These are phyloP conservation scores for Xerus rutilus DNA, from an alignment of 2,797 vertebrate species.

Conservation along the genomic window DNA sequence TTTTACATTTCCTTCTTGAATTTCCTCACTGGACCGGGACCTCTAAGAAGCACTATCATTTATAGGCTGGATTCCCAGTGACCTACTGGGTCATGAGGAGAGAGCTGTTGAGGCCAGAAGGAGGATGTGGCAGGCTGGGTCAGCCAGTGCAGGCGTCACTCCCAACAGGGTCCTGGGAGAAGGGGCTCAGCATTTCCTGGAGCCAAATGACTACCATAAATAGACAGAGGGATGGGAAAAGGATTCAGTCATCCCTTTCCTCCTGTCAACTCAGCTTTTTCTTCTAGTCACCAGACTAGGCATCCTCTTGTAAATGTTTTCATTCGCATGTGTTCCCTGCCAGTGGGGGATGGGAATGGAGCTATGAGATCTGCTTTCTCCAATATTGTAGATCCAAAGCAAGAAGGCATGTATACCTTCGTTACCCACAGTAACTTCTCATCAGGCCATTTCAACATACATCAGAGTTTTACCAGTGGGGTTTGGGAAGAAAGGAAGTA, in stretches of 20 bases:
- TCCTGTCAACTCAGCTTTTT: conserved; percentile 58
- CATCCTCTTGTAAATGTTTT: not conserved
- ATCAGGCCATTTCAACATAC: not conserved
- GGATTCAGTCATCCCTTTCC: not conserved
- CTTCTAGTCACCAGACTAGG: conserved; percentile 12
- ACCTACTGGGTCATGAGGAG: not conserved
- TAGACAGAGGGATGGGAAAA: conserved; percentile 78
- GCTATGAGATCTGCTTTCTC: not conserved
- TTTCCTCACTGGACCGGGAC: not conserved
- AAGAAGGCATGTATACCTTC: not conserved
- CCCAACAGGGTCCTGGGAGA: conserved; percentile 80
- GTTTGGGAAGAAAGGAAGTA: not conserved
- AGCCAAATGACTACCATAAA: conserved; percentile 83
- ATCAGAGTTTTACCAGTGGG: not conserved
- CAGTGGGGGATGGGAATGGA: not conserved
- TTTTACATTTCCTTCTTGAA: not conserved
- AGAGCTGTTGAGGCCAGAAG: conserved; percentile 39
- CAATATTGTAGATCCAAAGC: not conserved
- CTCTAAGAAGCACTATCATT: not conserved
- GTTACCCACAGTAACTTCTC: not conserved
- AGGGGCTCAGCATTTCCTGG: conserved; percentile 79
- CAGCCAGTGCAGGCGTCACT: conserved; percentile 50
- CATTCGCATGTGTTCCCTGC: not conserved
- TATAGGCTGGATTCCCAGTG: conserved; percentile 68
- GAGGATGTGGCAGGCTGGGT: conserved; percentile 68